These are phyloP conservation scores for Danio kyathit DNA, from an alignment of 2,797 vertebrate genomes.

Conservation along the genomic window DNA sequence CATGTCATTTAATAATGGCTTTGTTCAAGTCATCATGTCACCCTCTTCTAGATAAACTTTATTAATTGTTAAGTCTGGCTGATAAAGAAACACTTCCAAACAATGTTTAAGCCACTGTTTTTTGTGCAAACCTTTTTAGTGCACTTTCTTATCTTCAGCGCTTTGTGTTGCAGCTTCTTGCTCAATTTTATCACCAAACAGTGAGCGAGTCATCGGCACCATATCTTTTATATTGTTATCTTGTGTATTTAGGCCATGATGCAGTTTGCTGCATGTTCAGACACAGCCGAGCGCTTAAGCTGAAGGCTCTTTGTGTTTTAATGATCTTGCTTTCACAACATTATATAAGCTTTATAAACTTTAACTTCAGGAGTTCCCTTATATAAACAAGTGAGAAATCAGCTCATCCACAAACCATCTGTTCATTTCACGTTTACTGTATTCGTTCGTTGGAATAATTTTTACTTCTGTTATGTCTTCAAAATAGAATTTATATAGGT, in stretches of 20 bases:
- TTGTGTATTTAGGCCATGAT: slow-evolving; percentile 29
- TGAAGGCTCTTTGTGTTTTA: neutral
- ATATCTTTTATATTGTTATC: slow-evolving; percentile 30
- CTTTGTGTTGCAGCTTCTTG: neutral
- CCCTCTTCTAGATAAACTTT: neutral
- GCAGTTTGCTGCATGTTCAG: neutral
- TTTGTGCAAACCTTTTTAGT: neutral
- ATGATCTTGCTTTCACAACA: neutral
- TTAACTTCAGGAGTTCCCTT: neutral
- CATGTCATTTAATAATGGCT: neutral
- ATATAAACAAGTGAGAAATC: neutral
- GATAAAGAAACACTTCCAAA: slow-evolving; percentile 4
- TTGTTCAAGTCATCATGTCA: neutral
- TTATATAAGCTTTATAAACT: neutral
- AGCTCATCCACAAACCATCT: neutral
- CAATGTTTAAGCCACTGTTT: neutral
- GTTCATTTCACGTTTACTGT: neutral
- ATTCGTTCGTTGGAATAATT: no score
- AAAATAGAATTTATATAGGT: neutral
- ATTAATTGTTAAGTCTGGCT: neutral
- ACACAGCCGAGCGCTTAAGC: neutral
- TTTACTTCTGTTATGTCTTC: no score
- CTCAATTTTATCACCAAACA: slow-evolving; percentile 40
- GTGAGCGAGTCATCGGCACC: slow-evolving; percentile 36
- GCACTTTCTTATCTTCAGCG: slow-evolving; percentile 2